Base-by-base conservation (phyloP, 1,140 invertebrate genomes). In the Potamilus streckersoni region DNA sequence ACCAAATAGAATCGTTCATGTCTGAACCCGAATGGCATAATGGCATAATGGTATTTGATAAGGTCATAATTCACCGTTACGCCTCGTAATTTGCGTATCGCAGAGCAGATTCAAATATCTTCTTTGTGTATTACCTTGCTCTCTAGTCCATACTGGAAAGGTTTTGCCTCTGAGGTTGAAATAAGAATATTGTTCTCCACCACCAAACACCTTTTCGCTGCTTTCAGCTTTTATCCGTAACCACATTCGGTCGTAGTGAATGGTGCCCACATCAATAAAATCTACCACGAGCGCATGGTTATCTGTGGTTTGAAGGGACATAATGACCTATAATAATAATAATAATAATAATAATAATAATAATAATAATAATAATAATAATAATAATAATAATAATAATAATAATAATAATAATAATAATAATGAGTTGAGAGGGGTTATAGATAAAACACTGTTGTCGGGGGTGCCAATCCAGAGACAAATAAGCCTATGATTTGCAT, bases 81-180 rank as follows among this genome's bases (percentile, higher is more conserved):
- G 5, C 11, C 6, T 49, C 38, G 1, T 6, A 8, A 8, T 49
- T 49, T 49, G 38, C 38, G 6, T 49, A 11, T 49, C 2, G 6
- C 38, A 49, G 38, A 11, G 38, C 6, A 49, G 38, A 49, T 49
- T 49, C 6, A 49, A 49, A 49, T 2, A 4, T 38, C 3, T 38
- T 38, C 38, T 38, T 49, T 49, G 38, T 14, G 17, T 71, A 73
- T 56, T 70, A 81, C 85, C 88, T 83, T 89, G 88, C 71, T 89
- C 88, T 71, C 86, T 79, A 27, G 83, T 84, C 88, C 88, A 89
- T 27, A 89, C 85, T 0, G 87, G 88, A 63, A 81, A 89, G 15
- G 80, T 77, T 0, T 78, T 68, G 14, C 87, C 87, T 17, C 84
- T 73, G 17, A 89, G 73, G 66, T 89, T 85, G 15, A 89, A 81